Base-by-base conservation (phyloP, 2,888 invertebrate species). In the Hydrotaea diabolus region DNA sequence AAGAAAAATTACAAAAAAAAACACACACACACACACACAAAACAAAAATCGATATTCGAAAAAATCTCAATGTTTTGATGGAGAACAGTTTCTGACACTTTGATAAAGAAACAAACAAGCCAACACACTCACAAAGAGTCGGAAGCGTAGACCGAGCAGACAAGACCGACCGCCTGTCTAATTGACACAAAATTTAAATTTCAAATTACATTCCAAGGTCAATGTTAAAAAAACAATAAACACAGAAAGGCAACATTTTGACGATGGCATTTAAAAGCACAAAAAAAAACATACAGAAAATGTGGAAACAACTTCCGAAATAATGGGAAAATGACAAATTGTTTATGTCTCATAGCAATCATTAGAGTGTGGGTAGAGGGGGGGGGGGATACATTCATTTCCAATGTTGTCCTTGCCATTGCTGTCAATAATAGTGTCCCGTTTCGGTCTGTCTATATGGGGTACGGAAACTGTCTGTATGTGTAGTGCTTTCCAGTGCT, bases 21-120 rank as follows among this genome's bases (percentile, higher is more conserved):
- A 2, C 31, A 31, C 31, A 31, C 3, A 31, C 7, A 31, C 7
- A 31, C 7, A 7, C 2, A 39, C 9, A 8, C 9, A 59, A 26
- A 26, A 26, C 0, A 59, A 21, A 23, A 59, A 59, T 15, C 23
- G 9, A 13, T 11, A 23, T 23, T 21, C 23, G 59, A 39, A n/a
- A 64, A 64, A 64, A 64, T 64, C 9, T 66, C 21, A 69, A 39
- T 69, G 15, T 69, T 66, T 69, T 69, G 43, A 43, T 23, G 43
- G 43, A 69, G 21, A n/a, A 43, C 43, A 69, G 23, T 69, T 43
- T 69, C 43, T 69, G 69, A 69, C 69, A 69, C 69, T 69, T 69
- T 69, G 15, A 21, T 46, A 69, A 26, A 26, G 15, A 59, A 69
- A 21, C 31, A 62, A 62, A 62, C 23, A 46, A 46, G 5, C 69